These are phyloP conservation scores for Hycleus cichorii DNA, from an alignment of 1,140 invertebrate genomes.

Conservation along the genomic window DNA sequence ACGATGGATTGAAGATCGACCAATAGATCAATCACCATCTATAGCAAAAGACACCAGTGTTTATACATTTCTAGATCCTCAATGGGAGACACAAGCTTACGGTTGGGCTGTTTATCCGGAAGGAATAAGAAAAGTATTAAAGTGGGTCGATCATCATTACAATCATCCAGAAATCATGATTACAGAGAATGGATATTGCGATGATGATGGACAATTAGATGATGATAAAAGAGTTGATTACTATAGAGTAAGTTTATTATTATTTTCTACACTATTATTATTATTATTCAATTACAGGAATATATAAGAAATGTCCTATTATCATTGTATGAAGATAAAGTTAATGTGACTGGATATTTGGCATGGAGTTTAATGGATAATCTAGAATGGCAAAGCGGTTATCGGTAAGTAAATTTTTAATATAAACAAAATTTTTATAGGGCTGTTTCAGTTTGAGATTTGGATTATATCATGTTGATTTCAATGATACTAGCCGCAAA, in stretches of 20 bases:
- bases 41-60: background rate
- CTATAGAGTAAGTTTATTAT: conserved; percentile 36
- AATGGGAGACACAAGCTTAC: conserved; percentile 29
- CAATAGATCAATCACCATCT: background rate
- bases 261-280: background rate
- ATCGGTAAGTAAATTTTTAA: conserved; percentile 42
- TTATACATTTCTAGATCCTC: background rate
- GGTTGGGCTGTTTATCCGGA: conserved; percentile 47
- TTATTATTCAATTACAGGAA: conserved; percentile 17
- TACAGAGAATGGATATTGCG: conserved; percentile 65
- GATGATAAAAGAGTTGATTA: conserved; percentile 47
- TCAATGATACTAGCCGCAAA: conserved; percentile 53
- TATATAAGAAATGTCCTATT: conserved; percentile 60
- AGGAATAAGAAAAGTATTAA: conserved; percentile 58
- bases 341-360: conserved; percentile 63
- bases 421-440: conserved; percentile 37
- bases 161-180: conserved; percentile 61
- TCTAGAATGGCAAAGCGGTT: conserved; percentile 65
- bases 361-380: conserved; percentile 73
- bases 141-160: conserved; percentile 61
- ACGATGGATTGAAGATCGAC: conserved; percentile 39
- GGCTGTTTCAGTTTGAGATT: conserved; percentile 56
- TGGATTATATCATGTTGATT: conserved; percentile 69
- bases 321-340: conserved; percentile 57
- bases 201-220: conserved; percentile 39